These are phyloP conservation scores for Dugesia japonica DNA, from an alignment of 2,888 invertebrate genomes.

Conservation along the genomic window DNA sequence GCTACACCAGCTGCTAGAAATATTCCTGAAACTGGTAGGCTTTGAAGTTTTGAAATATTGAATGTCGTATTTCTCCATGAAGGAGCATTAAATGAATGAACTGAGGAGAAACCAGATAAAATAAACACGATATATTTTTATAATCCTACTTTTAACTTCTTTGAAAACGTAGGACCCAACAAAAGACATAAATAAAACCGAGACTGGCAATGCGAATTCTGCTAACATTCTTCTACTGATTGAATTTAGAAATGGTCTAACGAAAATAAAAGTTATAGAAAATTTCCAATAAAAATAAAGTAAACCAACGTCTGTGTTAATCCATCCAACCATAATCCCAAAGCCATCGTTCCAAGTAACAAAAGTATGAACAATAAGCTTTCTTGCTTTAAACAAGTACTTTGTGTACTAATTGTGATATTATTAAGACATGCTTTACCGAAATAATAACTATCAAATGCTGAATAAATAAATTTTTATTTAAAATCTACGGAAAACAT, in stretches of 20 bases:
- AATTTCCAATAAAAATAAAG: background rate
- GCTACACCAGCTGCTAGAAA: constrained; percentile 52
- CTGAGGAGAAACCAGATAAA: no score
- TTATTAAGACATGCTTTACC: background rate
- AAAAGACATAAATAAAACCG: constrained; percentile 53
- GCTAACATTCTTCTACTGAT: constrained; percentile 53
- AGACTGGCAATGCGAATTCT: constrained; percentile 54
- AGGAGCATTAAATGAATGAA: background rate
- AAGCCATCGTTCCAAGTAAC: background rate
- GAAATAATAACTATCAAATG: constrained; percentile 3
- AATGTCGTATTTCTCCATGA: background rate
- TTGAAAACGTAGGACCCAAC: constrained; percentile 52
- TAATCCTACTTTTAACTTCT: constrained; percentile 52
- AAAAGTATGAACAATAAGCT: background rate
- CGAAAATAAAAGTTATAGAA: constrained; percentile 22
- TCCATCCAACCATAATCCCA: background rate
- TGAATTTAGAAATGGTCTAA: constrained; percentile 51
- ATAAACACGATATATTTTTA: no score
- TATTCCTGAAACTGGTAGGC: constrained; percentile 36
- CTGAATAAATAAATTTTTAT: no score
- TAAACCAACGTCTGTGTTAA: background rate
- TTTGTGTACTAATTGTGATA: no score
- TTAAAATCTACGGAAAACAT: background rate
- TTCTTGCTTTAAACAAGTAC: background rate
- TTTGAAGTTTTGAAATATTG: background rate